Evolutionary conservation across 2,113 vertebrate genomes (phyloP), one percentile per base, ranked within the genome.

Genomic region (Indicator maculatus): DNA sequence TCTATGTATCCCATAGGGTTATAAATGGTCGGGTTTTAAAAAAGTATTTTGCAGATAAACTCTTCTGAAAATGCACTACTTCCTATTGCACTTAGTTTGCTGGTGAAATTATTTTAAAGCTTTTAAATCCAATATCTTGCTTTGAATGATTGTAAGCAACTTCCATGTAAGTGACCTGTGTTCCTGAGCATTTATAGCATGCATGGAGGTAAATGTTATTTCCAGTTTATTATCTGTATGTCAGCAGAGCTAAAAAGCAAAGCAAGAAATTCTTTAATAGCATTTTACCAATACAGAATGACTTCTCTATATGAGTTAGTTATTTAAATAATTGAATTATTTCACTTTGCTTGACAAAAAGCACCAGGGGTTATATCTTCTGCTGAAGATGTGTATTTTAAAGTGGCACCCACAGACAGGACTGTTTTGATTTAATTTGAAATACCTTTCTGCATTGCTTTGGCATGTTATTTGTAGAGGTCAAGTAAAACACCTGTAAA

Each of bases 271-370:
- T 61, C 39, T 89, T 89, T 85, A 83, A 58, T 50, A 73, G 15
- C 41, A 44, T 85, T 91, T 94, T 92, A 70, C 39, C 84, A 41
- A 67, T 71, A 56, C 2, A 4, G 24, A 83, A 63, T 71, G 9
- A 67, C 31, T 83, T 16, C 38, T 96, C 95, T 79, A 71, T 66
- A 65, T 11, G 45, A 55, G 41, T 76, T 88, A 67, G 50, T 85
- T 90, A 83, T 93, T 94, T 15, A 65, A 93, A 82, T 83, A 89
- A 83, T 41, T 89, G 75, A 87, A 75, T 91, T 94, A 78, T n/a
- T 67, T 86, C 36, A 60, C 28, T 81, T 95, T 89, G 28, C 71
- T 82, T 89, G 53, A 88, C 90, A 11, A 55, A 60, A 91, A 81
- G 92, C 90, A 56, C 67, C 66, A 80, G 33, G 78, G 45, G 45